These are phyloP conservation scores for Neuroterus valhalla DNA, from an alignment of 1,140 invertebrate genomes.

Conservation along the genomic window DNA sequence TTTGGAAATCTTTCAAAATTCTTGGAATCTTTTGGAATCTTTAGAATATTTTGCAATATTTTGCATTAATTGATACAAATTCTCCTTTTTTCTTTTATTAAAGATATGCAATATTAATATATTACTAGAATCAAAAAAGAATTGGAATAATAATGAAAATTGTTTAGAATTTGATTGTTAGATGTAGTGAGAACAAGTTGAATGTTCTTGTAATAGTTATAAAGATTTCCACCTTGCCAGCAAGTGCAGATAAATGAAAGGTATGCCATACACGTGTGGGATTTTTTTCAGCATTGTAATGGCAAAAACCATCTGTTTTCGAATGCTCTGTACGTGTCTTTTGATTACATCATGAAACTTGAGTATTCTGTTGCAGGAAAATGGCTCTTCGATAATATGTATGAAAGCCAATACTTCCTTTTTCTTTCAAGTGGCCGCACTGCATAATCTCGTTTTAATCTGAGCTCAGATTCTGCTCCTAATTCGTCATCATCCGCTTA, in stretches of 20 bases:
- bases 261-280: constrained; percentile 15
- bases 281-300: constrained; percentile 16
- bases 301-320: constrained; percentile 25
- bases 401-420: constrained; percentile 15
- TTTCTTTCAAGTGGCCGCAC: constrained; percentile 7
- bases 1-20: no score
- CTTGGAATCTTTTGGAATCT: no score
- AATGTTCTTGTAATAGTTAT: constrained; percentile 24
- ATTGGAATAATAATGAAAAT: no score
- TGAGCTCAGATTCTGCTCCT: background rate
- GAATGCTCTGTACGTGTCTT: constrained; percentile 12
- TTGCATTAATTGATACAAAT: no score
- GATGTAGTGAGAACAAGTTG: constrained; percentile 5
- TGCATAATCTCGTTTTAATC: constrained; percentile 14
- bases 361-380: constrained; percentile 22
- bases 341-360: constrained; percentile 28
- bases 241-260: constrained; percentile 28
- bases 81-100: no score
- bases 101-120: no score
- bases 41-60: no score
- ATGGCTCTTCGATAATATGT: constrained; percentile 10
- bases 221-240: constrained; percentile 14
- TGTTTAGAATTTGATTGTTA: no score
- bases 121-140: no score
- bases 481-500: background rate